Base-by-base conservation (phyloP, 2,888 invertebrate genomes). In the Microplitis deprimator region DNA sequence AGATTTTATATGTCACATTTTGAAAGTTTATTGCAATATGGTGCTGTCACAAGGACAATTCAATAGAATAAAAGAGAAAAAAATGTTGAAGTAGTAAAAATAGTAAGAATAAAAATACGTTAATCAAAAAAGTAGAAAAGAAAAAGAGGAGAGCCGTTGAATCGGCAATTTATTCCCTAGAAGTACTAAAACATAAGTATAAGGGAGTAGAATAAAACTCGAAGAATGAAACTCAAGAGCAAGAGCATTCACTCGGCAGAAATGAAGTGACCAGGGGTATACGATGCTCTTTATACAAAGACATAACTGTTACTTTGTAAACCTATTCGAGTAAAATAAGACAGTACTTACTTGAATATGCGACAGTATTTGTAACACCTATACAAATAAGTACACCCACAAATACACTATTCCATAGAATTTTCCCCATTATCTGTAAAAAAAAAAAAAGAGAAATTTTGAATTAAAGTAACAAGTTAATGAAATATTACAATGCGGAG, bases 341-440 rank as follows among this genome's bases (percentile, higher is more conserved):
- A 71, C 70, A 50, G 61, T 71, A 71, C 82, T 82, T 76, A 82
- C 82, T 81, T 64, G 79, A 80, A 76, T 74, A 78, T 13, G 77
- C 64, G 38, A 69, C 78, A 68, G 78, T 78, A 73, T 80, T 74
- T 20, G 77, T 79, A 50, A 79, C 72, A 40, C 70, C 77, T 7
- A 76, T 73, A 68, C 71, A 79, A 64, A 81, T 72, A 39, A 81
- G 39, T 61, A 82, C 65, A 73, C 78, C 67, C 17, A 80, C 76
- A 69, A 71, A 69, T 8, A 81, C 16, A 50, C 68, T 73, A 67
- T 68, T 74, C 68, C 75, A 72, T 50, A 70, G 71, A 75, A 79
- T 80, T 74, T 59, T 73, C 70, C 70, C 73, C 82, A 82, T 82
- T 68, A 64, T 82, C 82, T 82, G 79, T 8, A 81, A 80, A 60